phyloP scores from a whole-genome alignment of 2,113 vertebrate species.

The Bubo bubo region DNA sequence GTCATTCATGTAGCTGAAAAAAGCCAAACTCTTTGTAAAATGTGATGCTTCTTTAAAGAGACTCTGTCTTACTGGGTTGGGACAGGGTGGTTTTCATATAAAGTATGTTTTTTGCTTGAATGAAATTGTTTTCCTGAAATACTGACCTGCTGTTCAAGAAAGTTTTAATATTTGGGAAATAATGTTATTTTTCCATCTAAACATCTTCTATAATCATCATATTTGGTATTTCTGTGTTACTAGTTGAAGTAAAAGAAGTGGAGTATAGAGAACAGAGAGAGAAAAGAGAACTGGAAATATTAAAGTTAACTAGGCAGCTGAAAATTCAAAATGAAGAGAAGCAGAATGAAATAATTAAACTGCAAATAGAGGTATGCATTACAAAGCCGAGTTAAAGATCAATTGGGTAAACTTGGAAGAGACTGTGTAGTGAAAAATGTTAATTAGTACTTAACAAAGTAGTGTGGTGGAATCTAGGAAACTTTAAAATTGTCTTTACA shows the following conservation, averaged over 20 bases:
- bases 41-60: not conserved
- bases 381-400: not conserved
- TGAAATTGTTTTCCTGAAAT: not conserved
- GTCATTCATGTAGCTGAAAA: not conserved
- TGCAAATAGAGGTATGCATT: conserved; percentile 88
- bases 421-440: not conserved
- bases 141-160: not conserved
- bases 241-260: conserved; percentile 83
- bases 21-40: not conserved
- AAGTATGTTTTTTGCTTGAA: not conserved
- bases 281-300: conserved; percentile 79
- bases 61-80: not conserved
- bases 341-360: conserved; percentile 87
- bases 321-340: conserved; percentile 86
- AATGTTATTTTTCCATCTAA: not conserved
- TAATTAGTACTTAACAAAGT: not conserved
- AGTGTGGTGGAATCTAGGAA: not conserved
- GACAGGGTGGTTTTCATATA: not conserved
- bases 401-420: not conserved
- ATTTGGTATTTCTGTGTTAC: conserved; percentile 22
- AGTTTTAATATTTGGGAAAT: not conserved
- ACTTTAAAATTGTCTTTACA: not conserved
- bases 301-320: conserved; percentile 82
- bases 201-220: not conserved
- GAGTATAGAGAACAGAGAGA: conserved; percentile 76